Conservation (phyloP, 2,797 vertebrate genomes). For the Sphaeramia orbicularis region DNA sequence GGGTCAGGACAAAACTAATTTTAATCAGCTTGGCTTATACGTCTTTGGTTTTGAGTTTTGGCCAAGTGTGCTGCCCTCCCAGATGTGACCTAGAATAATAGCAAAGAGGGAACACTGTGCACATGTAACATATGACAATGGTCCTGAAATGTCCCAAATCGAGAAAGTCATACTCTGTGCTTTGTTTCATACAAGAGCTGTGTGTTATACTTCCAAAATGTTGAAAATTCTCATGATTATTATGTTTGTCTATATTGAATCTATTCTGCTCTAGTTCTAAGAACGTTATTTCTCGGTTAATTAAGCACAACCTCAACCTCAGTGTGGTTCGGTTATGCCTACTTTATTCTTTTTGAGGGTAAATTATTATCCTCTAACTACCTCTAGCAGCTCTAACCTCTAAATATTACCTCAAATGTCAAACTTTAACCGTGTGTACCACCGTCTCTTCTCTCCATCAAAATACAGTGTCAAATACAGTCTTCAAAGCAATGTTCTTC, state of each 20-base stretch:
- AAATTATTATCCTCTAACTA: slow-evolving; percentile 73
- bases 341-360: slow-evolving; percentile 56
- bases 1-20: slow-evolving; percentile 17
- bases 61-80: slow-evolving; percentile 24
- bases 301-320: slow-evolving; percentile 55
- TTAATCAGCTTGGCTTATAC: slow-evolving; percentile 46
- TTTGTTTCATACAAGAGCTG: not conserved
- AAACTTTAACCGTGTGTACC: slow-evolving; percentile 61
- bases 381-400: slow-evolving; percentile 64
- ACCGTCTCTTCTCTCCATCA: not conserved
- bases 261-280: not conserved
- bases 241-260: not conserved
- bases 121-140: not conserved
- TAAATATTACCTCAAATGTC: slow-evolving; percentile 54
- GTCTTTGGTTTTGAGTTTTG: slow-evolving; percentile 23
- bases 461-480: slow-evolving; percentile 1
- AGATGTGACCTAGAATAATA: slow-evolving; percentile 23
- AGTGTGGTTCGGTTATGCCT: slow-evolving; percentile 47
- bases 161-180: not conserved
- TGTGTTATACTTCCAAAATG: not conserved
- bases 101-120: not conserved
- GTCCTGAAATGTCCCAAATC: not conserved
- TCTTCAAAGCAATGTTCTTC: not conserved
- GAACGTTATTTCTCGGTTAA: slow-evolving; percentile 36
- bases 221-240: not conserved